These are phyloP conservation scores for Stichopus chloronotus DNA, from an alignment of 35 echinoderm and acorn worm species.

Conservation along the genomic window DNA sequence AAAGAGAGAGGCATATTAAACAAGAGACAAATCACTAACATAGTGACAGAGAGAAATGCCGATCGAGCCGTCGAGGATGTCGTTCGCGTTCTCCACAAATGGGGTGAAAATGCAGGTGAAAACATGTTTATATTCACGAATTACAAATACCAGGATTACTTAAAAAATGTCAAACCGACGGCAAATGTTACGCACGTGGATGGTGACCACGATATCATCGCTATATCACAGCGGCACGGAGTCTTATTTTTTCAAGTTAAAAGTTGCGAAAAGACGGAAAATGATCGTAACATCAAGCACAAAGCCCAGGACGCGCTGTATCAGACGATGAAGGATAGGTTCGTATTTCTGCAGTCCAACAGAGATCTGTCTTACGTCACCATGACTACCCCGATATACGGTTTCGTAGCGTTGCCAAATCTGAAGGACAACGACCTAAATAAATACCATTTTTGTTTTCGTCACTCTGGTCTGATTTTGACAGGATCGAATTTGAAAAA, in stretches of 20 bases:
- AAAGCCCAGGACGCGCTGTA: constrained; percentile 24
- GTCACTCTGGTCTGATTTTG: not conserved
- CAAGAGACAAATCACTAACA: not conserved
- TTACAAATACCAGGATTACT: constrained; percentile 47
- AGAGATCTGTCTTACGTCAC: constrained; percentile 53
- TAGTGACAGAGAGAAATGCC: constrained; percentile 30
- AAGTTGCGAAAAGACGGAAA: constrained; percentile 35
- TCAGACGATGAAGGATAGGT: constrained; percentile 53
- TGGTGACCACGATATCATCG: constrained; percentile 57
- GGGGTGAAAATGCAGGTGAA: constrained; percentile 18
- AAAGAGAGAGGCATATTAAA: not conserved
- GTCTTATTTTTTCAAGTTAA: constrained; percentile 56
- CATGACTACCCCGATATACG: constrained; percentile 1
- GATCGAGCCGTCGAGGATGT: constrained; percentile 40
- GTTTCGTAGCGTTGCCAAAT: constrained; percentile 16
- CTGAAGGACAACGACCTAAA: not conserved
- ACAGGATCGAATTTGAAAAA: not conserved
- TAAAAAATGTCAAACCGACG: not conserved
- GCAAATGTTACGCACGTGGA: not conserved
- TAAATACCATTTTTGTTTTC: not conserved
- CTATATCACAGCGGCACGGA: constrained; percentile 16
- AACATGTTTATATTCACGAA: constrained; percentile 49
- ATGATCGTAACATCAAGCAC: not conserved
- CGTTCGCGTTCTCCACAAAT: constrained; percentile 13
- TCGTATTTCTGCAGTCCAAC: constrained; percentile 51